Conservation (phyloP, 1,140 invertebrate genomes). For the Eurytemora carolleeae region DNA sequence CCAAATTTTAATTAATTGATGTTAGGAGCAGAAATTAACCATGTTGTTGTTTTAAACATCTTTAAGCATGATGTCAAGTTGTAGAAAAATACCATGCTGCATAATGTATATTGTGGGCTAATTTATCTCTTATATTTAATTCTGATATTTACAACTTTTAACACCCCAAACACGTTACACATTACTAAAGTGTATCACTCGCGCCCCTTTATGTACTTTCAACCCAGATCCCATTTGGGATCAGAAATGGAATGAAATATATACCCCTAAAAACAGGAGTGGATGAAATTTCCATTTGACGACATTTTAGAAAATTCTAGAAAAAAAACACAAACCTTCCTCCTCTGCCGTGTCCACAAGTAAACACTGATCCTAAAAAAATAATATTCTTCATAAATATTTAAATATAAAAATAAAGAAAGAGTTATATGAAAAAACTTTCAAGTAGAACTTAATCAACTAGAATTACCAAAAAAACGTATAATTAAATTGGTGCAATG, state of each 20-base stretch:
- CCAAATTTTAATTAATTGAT: too few relatives aligned
- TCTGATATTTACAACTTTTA: too few relatives aligned
- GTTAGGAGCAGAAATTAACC: too few relatives aligned
- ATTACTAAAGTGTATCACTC: background rate
- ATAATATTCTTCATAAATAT: too few relatives aligned
- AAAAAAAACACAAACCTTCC: background rate
- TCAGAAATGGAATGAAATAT: background rate
- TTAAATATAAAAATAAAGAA: too few relatives aligned
- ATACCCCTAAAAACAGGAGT: background rate
- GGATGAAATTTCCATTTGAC: background rate
- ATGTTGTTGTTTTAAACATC: too few relatives aligned
- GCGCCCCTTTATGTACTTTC: background rate
- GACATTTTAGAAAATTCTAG: background rate
- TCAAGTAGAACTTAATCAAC: background rate
- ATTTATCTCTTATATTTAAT: too few relatives aligned
- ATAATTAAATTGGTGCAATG: background rate
- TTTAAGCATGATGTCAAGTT: too few relatives aligned
- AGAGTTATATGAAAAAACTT: background rate
- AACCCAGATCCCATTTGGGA: background rate
- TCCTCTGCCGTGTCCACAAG: background rate
- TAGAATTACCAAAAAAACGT: background rate
- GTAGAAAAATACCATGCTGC: too few relatives aligned
- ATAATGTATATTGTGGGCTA: too few relatives aligned
- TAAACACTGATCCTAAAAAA: background rate
- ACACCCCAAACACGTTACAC: too few relatives aligned